Evolutionary conservation across 2,797 vertebrate genomes (phyloP).

Genomic region (Danio kyathit): DNA sequence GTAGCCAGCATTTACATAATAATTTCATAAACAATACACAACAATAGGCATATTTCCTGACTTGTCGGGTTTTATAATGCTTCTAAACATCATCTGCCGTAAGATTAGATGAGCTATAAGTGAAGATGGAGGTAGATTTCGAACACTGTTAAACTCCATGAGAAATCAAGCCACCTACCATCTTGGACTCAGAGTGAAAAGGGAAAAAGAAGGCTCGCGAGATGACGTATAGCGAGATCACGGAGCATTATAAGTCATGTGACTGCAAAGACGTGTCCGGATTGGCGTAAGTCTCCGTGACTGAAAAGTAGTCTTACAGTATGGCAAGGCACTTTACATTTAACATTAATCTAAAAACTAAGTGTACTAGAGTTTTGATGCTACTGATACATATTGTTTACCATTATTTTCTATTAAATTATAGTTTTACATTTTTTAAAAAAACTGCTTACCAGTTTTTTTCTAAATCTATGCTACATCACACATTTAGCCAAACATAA

Average conservation of each 20-base stretch:
- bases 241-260: constrained; percentile 44
- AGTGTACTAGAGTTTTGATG: no score
- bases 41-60: neutral
- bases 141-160: constrained; percentile 1
- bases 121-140: constrained; percentile 74
- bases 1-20: constrained; percentile 89
- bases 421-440: no score
- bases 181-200: constrained; percentile 83
- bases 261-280: constrained; percentile 48
- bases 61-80: neutral
- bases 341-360: no score
- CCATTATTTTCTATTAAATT: no score
- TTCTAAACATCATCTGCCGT: neutral
- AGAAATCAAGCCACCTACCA: constrained; percentile 78
- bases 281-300: constrained; percentile 72
- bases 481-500: no score
- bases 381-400: no score
- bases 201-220: constrained; percentile 86
- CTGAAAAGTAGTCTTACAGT: no score
- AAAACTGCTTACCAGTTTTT: no score
- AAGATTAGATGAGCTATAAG: neutral
- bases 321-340: no score
- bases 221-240: constrained; percentile 68
- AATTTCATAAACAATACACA: neutral
- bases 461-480: no score